A percentile compares a stretch with the other conserved stretches of the same genome.
Evolutionary conservation across 2,888 invertebrate genomes (phyloP).

Genomic region (Tuberolachnus salignus): DNA sequence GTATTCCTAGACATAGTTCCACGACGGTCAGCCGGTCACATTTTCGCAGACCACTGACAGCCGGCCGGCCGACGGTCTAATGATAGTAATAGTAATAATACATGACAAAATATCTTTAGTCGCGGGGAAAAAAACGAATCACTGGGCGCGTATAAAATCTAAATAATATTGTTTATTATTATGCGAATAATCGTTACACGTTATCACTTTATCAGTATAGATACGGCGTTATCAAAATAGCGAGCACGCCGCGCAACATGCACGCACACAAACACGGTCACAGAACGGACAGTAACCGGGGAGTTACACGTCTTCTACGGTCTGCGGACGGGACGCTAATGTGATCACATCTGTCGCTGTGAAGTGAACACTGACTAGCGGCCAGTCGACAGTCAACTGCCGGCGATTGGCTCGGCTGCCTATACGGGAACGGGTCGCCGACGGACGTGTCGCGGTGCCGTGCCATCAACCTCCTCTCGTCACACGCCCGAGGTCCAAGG

Average conservation of each 20-base stretch:
- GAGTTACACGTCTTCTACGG: not conserved
- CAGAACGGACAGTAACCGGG: too few species aligned
- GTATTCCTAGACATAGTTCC: conserved; percentile 39
- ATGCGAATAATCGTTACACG: not conserved
- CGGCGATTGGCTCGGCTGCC: not conserved
- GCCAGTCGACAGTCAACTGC: not conserved
- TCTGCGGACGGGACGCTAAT: conserved; percentile 33
- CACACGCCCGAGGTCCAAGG: not conserved
- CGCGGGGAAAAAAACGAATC: too few species aligned
- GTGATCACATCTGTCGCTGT: not conserved
- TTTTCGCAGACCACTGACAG: conserved; percentile 15
- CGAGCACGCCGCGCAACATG: not conserved
- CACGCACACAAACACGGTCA: too few species aligned
- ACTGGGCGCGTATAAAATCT: too few species aligned
- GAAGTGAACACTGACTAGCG: not conserved
- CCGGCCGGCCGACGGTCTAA: not conserved
- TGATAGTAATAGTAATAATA: too few species aligned
- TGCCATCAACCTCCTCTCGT: not conserved
- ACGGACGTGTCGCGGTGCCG: too few species aligned
- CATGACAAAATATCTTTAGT: too few species aligned
- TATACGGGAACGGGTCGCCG: not conserved
- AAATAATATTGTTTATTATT: not conserved
- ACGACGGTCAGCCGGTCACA: conserved; percentile 9
- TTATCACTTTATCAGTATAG: conserved; percentile 5
- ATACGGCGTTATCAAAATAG: conserved; percentile 4